Evolutionary conservation across 2,888 invertebrate genomes (phyloP), one percentile per base, ranked within the genome.

Genomic region (Clanis bilineata): DNA sequence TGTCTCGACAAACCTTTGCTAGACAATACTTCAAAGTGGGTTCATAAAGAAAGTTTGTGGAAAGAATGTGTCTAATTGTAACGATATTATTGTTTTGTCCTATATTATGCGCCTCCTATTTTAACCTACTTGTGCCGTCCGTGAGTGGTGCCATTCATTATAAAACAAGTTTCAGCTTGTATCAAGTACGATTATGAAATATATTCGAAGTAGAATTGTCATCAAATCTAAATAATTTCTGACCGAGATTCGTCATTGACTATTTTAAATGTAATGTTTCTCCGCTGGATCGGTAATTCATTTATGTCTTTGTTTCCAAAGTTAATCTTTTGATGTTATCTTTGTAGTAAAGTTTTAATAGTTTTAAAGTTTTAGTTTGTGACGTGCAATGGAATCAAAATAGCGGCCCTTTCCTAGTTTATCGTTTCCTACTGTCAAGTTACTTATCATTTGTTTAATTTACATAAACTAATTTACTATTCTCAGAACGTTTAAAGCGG

Each of bases 301-400:
- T n/a, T n/a, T n/a, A n/a, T n/a, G n/a, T n/a, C n/a, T n/a, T n/a
- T n/a, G n/a, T n/a, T n/a, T n/a, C n/a, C n/a, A n/a, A n/a, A n/a
- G n/a, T n/a, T n/a, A n/a, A n/a, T n/a, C n/a, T n/a, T n/a, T n/a
- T n/a, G n/a, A n/a, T n/a, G n/a, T n/a, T n/a, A n/a, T n/a, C n/a
- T n/a, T n/a, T n/a, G n/a, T n/a, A n/a, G n/a, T n/a, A n/a, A n/a
- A n/a, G n/a, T n/a, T n/a, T n/a, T n/a, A n/a, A n/a, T n/a, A n/a
- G n/a, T n/a, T n/a, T n/a, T n/a, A n/a, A n/a, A n/a, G n/a, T n/a
- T n/a, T n/a, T n/a, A n/a, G n/a, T 69, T 68, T 65, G 56, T 62
- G 62, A 75, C 75, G 74, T 78, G 79, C 63, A 61, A 41, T 43
- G 75, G 75, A 77, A 75, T 80, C 59, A 59, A 63, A 76, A 74